These are phyloP conservation scores for Chesias legatella DNA, from an alignment of 2,888 invertebrate species.

Conservation along the genomic window DNA sequence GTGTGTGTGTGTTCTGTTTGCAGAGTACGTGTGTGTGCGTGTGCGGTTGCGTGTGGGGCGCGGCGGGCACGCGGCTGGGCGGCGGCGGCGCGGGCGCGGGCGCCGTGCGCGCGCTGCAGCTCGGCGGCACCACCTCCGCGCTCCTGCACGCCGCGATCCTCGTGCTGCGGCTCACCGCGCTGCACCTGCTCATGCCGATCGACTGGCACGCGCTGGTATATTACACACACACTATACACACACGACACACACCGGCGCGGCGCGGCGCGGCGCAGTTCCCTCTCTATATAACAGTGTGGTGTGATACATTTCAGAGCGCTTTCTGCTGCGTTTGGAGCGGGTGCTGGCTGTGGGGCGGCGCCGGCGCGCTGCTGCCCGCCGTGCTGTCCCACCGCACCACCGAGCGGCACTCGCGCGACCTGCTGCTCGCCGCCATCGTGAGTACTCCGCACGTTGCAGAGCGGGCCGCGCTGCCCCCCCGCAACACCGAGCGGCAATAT, in stretches of 20 bases:
- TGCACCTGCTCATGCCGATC: constrained; percentile 63
- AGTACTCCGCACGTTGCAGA: constrained; percentile 9
- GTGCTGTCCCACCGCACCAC: constrained; percentile 42
- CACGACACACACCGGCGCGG: no score
- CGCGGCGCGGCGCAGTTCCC: no score
- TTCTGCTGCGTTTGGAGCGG: constrained; percentile 39
- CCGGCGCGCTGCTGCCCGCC: constrained; percentile 45
- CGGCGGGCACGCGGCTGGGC: constrained; percentile 44
- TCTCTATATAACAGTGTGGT: no score
- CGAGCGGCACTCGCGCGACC: constrained; percentile 35
- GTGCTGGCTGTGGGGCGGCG: constrained; percentile 40
- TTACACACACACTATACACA: no score
- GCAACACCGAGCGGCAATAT: no score
- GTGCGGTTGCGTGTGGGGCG: constrained; percentile 51
- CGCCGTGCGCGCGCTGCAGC: constrained; percentile 60
- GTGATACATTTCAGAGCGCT: no score
- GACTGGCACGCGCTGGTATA: constrained; percentile 61
- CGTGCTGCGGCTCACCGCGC: constrained; percentile 57
- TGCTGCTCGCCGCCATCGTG: constrained; percentile 41
- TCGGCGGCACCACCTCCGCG: constrained; percentile 59
- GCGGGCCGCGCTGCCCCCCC: no score
- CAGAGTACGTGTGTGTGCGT: constrained; percentile 41
- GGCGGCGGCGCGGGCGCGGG: constrained; percentile 57
- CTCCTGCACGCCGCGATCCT: constrained; percentile 63
- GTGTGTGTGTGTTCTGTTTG: neutral